phyloP scores from a whole-genome alignment of 2,797 vertebrate species.

The Chaetophractus vellerosus region DNA sequence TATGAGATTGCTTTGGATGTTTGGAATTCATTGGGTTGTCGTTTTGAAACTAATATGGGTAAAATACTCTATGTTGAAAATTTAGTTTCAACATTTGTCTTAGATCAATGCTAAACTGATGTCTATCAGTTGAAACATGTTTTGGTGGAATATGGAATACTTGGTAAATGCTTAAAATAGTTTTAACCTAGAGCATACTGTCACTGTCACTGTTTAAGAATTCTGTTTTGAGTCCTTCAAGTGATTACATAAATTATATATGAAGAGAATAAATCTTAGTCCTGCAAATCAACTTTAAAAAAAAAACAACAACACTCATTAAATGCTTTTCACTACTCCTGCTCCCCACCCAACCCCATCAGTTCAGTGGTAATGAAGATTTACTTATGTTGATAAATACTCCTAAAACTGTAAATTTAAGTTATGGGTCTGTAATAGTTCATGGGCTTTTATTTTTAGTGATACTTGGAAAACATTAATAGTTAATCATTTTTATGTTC shows the following conservation, averaged over 20 bases:
- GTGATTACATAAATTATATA: neutral
- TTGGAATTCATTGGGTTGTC: neutral
- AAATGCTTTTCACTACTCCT: neutral
- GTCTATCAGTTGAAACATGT: neutral
- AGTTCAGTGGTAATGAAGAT: neutral
- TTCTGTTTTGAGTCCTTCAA: neutral
- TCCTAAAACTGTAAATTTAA: neutral
- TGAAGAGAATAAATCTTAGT: neutral
- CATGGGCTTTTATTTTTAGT: neutral
- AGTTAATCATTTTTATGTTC: slow-evolving; percentile 7
- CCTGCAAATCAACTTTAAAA: neutral
- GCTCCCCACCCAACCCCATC: neutral
- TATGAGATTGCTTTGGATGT: neutral
- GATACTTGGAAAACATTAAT: slow-evolving; percentile 16
- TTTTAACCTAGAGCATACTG: neutral
- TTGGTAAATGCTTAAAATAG: slow-evolving; percentile 6
- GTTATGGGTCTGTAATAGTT: neutral
- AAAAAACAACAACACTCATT: neutral
- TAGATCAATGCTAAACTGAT: neutral
- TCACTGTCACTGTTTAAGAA: neutral
- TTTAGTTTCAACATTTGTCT: neutral
- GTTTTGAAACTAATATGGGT: neutral
- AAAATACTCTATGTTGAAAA: neutral
- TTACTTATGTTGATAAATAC: neutral
- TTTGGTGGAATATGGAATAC: neutral